Conservation (phyloP, 64 coral and sea anemone species). For the Pachyseris speciosa region DNA sequence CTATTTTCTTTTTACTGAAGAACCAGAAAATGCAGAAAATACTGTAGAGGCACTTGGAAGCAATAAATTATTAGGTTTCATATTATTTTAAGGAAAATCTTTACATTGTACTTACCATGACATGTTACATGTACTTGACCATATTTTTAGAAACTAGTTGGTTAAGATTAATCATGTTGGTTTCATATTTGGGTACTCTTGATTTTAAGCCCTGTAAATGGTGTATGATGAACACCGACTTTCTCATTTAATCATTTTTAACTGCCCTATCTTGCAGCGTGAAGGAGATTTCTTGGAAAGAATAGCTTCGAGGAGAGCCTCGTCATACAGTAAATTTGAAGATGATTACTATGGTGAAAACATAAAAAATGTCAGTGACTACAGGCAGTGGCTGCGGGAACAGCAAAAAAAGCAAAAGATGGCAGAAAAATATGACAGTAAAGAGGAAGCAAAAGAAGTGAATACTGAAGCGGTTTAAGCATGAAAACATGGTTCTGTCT, state of each 20-base stretch:
- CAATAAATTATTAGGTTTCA: no score
- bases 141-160: no score
- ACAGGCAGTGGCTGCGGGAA: constrained; percentile 96
- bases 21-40: no score
- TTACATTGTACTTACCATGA: no score
- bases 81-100: no score
- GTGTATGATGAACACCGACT: no score
- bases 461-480: constrained; percentile 18
- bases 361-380: constrained; percentile 98
- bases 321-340: constrained; percentile 97
- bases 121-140: no score
- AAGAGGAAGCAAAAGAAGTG: constrained; percentile 61
- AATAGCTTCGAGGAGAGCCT: constrained; percentile 77
- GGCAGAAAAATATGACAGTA: constrained; percentile 82
- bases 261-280: constrained; percentile 62
- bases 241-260: neutral
- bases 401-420: constrained; percentile 88
- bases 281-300: constrained; percentile 95
- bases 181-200: no score
- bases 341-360: constrained; percentile 99
- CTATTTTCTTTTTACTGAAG: no score
- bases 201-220: no score
- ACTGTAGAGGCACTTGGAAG: no score
- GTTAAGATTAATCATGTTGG: no score
- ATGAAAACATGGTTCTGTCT: neutral